These are phyloP conservation scores for Leucoma salicis DNA, from an alignment of 2,888 invertebrate genomes.

Conservation along the genomic window DNA sequence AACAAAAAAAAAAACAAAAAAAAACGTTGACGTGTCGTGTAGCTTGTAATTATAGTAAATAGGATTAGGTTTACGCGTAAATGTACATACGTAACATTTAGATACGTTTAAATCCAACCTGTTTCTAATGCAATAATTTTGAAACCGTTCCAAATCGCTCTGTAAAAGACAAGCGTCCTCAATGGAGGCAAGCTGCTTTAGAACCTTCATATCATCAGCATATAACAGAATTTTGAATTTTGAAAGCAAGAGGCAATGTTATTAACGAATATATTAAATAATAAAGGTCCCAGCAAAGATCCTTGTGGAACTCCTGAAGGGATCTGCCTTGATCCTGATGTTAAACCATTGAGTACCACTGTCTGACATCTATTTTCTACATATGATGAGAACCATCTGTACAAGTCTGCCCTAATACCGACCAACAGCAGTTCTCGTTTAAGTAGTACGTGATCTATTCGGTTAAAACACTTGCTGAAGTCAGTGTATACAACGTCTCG, in stretches of 20 bases:
- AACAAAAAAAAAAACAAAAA: too few relatives aligned
- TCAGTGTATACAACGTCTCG: too few relatives aligned
- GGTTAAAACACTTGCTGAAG: not conserved
- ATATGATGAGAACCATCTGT: constrained; percentile 4
- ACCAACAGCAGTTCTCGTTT: not conserved
- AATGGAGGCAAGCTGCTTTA: not conserved
- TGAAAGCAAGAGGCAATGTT: not conserved
- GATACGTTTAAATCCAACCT: constrained; percentile 9
- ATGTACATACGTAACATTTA: constrained; percentile 11
- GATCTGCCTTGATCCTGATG: not conserved
- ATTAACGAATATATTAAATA: constrained; percentile 4
- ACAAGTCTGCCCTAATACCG: constrained; percentile 1
- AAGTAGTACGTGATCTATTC: not conserved
- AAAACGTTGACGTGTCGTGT: too few relatives aligned
- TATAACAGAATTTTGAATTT: too few relatives aligned
- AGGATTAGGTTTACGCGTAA: constrained; percentile 4
- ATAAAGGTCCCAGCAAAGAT: not conserved
- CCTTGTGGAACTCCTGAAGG: not conserved
- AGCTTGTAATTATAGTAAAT: too few relatives aligned
- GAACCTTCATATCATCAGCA: constrained; percentile 5
- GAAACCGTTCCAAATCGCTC: not conserved
- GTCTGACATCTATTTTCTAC: not conserved
- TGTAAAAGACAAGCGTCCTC: not conserved
- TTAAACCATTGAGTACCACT: not conserved
- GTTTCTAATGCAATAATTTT: not conserved